phyloP scores from a whole-genome alignment of 1,140 invertebrate genomes.

The Coptotermes formosanus region DNA sequence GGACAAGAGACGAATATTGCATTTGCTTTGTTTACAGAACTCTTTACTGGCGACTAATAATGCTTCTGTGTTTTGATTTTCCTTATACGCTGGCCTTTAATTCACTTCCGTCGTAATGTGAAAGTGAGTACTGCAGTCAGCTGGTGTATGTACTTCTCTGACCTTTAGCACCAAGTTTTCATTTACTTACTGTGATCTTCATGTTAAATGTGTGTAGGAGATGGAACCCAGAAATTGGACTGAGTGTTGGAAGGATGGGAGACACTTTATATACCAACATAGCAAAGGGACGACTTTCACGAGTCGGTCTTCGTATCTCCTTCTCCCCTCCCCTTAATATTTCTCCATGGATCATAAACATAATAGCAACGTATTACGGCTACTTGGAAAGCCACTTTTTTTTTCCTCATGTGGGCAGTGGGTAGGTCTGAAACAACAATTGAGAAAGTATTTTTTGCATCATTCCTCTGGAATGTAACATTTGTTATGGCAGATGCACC shows the following conservation, averaged over 20 bases:
- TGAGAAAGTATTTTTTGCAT: constrained; percentile 14
- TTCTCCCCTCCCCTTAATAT: neutral
- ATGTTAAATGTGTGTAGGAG: neutral
- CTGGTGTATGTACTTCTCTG: too few relatives aligned
- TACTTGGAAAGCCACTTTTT: neutral
- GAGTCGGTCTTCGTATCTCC: neutral
- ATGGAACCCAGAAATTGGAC: neutral
- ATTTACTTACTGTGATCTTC: neutral
- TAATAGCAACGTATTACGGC: neutral
- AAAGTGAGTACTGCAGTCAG: too few relatives aligned
- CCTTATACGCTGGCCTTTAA: too few relatives aligned
- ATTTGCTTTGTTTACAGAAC: too few relatives aligned
- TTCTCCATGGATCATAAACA: constrained; percentile 2
- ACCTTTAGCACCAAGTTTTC: neutral
- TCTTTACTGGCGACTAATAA: too few relatives aligned
- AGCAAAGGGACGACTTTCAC: neutral
- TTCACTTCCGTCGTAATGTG: too few relatives aligned
- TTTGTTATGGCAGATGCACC: constrained; percentile 14
- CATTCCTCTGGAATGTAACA: constrained; percentile 12
- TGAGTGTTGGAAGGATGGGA: neutral
- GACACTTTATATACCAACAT: neutral
- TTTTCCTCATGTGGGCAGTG: neutral
- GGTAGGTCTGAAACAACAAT: neutral
- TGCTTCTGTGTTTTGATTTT: too few relatives aligned
- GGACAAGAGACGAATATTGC: too few relatives aligned